Percentiles rank a stretch among this genome's conserved stretches.
These are phyloP conservation scores for Stenodera caucasica DNA, from an alignment of 2,888 invertebrate species.

Conservation along the genomic window DNA sequence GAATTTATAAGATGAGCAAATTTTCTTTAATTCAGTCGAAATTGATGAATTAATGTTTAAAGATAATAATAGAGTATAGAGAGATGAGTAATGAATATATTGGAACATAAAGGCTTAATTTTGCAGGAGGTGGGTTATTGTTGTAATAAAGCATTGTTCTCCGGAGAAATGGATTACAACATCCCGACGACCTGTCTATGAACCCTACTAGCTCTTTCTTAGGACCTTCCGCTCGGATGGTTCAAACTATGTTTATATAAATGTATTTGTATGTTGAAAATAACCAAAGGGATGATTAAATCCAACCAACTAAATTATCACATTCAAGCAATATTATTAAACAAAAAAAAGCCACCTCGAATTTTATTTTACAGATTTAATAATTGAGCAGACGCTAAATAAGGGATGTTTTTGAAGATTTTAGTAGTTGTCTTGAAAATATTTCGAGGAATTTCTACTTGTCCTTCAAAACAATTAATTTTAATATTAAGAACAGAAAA, in stretches of 20 bases:
- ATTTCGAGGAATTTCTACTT: no score
- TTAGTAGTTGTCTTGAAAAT: no score
- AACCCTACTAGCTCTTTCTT: slow-evolving; percentile 44
- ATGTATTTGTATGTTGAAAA: neutral
- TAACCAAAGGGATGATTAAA: neutral
- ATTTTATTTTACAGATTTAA: no score
- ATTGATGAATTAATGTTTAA: slow-evolving; percentile 35
- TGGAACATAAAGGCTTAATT: slow-evolving; percentile 56
- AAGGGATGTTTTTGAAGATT: no score
- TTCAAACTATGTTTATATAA: slow-evolving; percentile 11
- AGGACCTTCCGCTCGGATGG: slow-evolving; percentile 37
- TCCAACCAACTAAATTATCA: neutral
- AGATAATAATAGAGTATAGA: slow-evolving; percentile 44
- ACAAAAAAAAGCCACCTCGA: no score
- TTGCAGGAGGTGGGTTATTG: slow-evolving; percentile 53
- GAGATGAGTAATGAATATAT: slow-evolving; percentile 55
- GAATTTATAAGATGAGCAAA: neutral
- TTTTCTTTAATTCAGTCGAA: neutral
- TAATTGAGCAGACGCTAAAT: no score
- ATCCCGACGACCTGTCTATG: slow-evolving; percentile 47
- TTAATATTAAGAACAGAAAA: no score
- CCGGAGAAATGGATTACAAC: slow-evolving; percentile 52
- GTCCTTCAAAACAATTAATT: no score
- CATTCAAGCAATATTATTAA: neutral
- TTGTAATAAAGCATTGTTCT: slow-evolving; percentile 57